phyloP scores from a whole-genome alignment of 2,113 vertebrate species.

The Hippocampus guttulatus region DNA sequence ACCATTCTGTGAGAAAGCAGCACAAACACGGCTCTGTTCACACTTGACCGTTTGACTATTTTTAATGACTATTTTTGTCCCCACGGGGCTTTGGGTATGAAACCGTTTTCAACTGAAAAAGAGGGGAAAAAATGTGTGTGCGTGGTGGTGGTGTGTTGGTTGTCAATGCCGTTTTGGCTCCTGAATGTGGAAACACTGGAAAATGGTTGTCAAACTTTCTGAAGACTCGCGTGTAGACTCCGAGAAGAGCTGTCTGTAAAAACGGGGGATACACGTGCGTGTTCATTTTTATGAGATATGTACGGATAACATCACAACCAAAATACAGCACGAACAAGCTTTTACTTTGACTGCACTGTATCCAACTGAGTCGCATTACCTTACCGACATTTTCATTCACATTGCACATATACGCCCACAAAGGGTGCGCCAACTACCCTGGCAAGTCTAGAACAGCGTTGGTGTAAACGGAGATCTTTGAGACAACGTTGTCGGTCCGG shows the following conservation, averaged over 20 bases:
- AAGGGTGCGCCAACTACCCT: background rate
- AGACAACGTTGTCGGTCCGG: too few relatives aligned
- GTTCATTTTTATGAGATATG: background rate
- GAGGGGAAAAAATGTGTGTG: background rate
- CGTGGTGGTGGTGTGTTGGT: background rate
- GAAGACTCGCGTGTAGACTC: background rate
- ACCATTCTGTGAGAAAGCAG: background rate
- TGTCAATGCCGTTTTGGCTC: background rate
- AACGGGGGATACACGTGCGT: too few relatives aligned
- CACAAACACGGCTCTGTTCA: slow-evolving; percentile 6
- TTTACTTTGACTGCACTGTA: background rate
- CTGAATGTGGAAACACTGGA: background rate
- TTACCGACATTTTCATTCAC: background rate
- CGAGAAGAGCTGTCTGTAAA: background rate
- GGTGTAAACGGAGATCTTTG: background rate
- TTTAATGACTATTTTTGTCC: background rate
- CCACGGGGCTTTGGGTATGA: background rate
- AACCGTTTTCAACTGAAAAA: background rate
- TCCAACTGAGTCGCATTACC: background rate
- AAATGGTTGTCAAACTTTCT: background rate
- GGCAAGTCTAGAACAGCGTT: background rate
- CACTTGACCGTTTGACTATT: background rate
- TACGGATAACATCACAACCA: background rate
- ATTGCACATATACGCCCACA: background rate
- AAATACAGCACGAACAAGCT: background rate